These are phyloP conservation scores for Trachelus iudaicus DNA, from an alignment of 2,888 invertebrate genomes.

Conservation along the genomic window DNA sequence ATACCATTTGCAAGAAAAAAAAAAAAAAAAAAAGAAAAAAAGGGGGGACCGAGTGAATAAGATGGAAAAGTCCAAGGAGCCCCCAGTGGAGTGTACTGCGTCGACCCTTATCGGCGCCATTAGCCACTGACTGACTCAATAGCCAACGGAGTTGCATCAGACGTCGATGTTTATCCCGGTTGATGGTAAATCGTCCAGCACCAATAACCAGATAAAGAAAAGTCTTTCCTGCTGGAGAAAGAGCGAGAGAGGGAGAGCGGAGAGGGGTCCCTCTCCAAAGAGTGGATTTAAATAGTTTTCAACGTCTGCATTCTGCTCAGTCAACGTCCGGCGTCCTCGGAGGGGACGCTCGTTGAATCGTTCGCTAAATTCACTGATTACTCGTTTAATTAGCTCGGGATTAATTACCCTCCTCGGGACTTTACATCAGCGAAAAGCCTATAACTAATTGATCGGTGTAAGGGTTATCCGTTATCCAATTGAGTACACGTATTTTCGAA, in stretches of 20 bases:
- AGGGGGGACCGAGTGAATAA: constrained; percentile 18
- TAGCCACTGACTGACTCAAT: constrained; percentile 57
- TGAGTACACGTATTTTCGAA: too few species aligned
- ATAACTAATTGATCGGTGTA: too few species aligned
- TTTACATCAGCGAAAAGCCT: too few species aligned
- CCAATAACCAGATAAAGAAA: constrained; percentile 46
- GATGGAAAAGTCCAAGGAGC: constrained; percentile 46
- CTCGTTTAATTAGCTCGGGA: too few species aligned
- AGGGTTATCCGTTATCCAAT: too few species aligned
- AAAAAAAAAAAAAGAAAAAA: not conserved
- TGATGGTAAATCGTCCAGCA: constrained; percentile 34
- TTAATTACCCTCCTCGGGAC: too few species aligned
- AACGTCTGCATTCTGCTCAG: constrained; percentile 16
- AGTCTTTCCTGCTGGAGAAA: constrained; percentile 41
- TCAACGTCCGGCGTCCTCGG: not conserved
- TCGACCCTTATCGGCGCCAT: constrained; percentile 53
- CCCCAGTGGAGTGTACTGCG: constrained; percentile 32
- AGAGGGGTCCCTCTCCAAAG: too few species aligned
- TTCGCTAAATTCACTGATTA: too few species aligned
- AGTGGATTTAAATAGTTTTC: constrained; percentile 48
- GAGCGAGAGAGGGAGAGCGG: too few species aligned
- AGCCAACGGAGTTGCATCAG: constrained; percentile 57
- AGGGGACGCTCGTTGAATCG: too few species aligned
- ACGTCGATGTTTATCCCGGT: constrained; percentile 56
- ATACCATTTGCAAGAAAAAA: not conserved